Conservation (phyloP, 2,113 vertebrate species). For the Oplegnathus fasciatus region DNA sequence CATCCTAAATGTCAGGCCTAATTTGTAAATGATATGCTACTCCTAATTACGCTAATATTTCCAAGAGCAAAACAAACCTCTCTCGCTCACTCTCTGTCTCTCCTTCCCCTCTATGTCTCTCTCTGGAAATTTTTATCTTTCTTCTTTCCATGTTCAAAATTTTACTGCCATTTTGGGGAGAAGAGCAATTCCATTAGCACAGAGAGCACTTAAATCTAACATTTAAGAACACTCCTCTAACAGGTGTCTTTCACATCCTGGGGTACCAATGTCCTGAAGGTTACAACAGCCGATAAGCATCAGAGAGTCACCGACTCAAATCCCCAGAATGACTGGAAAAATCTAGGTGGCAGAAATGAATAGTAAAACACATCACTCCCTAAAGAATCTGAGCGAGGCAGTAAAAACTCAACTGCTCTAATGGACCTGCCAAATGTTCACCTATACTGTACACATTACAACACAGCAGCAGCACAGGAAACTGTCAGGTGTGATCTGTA, state of each 20-base stretch:
- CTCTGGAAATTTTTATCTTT: neutral
- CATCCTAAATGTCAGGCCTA: slow-evolving; percentile 79
- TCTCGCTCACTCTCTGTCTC: slow-evolving; percentile 26
- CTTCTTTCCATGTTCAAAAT: slow-evolving; percentile 11
- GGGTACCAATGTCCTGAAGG: slow-evolving; percentile 29
- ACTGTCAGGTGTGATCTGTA: neutral
- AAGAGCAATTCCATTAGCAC: slow-evolving; percentile 35
- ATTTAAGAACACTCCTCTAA: slow-evolving; percentile 43
- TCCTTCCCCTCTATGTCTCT: neutral
- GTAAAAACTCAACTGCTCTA: slow-evolving; percentile 23
- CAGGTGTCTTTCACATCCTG: slow-evolving; percentile 38
- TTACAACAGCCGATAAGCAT: slow-evolving; percentile 23
- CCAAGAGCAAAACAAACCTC: slow-evolving; percentile 70
- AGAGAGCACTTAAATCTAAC: slow-evolving; percentile 42
- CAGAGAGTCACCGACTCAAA: slow-evolving; percentile 32
- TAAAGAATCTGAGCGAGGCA: slow-evolving; percentile 10
- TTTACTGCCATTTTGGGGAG: slow-evolving; percentile 15
- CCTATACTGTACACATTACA: neutral
- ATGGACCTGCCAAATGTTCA: slow-evolving; percentile 39
- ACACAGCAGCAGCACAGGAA: neutral
- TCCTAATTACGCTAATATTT: slow-evolving; percentile 79
- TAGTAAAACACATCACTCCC: slow-evolving; percentile 25
- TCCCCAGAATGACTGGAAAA: neutral
- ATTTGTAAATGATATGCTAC: slow-evolving; percentile 80
- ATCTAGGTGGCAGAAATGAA: slow-evolving; percentile 12